Conservation (phyloP, 2,888 invertebrate genomes). For the Netelia virgata region DNA sequence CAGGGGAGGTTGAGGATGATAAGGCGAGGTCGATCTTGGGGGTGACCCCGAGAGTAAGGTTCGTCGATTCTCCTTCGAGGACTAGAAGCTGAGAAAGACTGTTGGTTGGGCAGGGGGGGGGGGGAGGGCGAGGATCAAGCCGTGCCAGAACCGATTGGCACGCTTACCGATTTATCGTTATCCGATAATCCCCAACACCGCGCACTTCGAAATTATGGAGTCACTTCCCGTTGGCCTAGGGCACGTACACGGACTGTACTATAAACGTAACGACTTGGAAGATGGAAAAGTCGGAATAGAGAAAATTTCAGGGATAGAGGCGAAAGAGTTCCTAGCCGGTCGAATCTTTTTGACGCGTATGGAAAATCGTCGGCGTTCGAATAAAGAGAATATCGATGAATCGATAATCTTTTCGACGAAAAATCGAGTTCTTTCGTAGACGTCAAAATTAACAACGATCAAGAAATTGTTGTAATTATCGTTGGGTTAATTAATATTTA, state of each 20-base stretch:
- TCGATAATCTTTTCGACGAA: neutral
- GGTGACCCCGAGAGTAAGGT: slow-evolving; percentile 28
- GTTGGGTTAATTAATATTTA: too few relatives aligned
- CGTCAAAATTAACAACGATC: too few relatives aligned
- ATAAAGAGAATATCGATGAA: neutral
- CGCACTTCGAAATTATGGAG: slow-evolving; percentile 51
- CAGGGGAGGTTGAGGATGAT: slow-evolving; percentile 29
- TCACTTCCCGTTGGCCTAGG: slow-evolving; percentile 38
- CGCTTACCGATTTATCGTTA: slow-evolving; percentile 67
- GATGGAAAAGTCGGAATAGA: slow-evolving; percentile 30
- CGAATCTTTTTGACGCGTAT: neutral
- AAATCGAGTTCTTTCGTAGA: too few relatives aligned
- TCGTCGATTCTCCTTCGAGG: neutral
- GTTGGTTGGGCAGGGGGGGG: neutral
- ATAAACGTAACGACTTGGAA: neutral
- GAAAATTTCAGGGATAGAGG: neutral
- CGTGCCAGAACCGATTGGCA: slow-evolving; percentile 65
- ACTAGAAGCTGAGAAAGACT: neutral
- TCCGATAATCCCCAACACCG: slow-evolving; percentile 47
- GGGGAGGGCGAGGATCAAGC: slow-evolving; percentile 47
- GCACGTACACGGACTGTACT: slow-evolving; percentile 32
- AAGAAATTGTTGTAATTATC: too few relatives aligned
- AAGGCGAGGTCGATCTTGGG: slow-evolving; percentile 54
- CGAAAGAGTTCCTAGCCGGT: neutral
- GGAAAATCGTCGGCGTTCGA: neutral